phyloP scores from a whole-genome alignment of 2,113 vertebrate species.

The Rhagologus leucostigma region DNA sequence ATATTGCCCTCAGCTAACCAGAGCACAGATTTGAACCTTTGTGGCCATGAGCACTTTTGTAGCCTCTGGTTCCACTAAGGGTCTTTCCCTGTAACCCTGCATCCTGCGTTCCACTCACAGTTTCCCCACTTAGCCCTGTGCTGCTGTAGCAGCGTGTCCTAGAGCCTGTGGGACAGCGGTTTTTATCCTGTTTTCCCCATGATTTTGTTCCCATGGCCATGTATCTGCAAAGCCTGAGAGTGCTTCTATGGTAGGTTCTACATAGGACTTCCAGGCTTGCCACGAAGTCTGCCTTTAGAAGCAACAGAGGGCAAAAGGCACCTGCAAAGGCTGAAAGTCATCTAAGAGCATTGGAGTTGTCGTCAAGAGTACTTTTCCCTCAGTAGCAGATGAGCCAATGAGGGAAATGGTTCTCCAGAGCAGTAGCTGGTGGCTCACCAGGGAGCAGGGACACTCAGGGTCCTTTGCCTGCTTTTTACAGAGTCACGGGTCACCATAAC shows the following conservation, averaged over 20 bases:
- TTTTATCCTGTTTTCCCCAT: not conserved
- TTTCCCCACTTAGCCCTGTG: not conserved
- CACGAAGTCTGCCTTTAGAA: not conserved
- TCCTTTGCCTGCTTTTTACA: not conserved
- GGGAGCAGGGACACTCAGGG: not conserved
- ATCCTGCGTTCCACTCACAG: not conserved
- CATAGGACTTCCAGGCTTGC: not conserved
- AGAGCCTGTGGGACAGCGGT: not conserved
- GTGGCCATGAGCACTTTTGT: not conserved
- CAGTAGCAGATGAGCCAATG: not conserved
- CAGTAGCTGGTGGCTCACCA: not conserved
- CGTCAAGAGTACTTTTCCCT: not conserved
- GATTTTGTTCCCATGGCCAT: not conserved
- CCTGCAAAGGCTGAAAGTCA: not conserved
- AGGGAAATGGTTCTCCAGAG: not conserved
- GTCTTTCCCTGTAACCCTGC: not conserved
- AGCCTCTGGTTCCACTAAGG: not conserved
- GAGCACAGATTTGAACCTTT: not conserved
- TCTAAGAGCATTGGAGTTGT: not conserved
- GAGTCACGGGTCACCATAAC: not conserved
- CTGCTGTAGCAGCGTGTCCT: rapidly evolving
- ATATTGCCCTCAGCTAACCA: not conserved
- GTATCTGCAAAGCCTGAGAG: not conserved
- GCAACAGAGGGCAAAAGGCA: not conserved
- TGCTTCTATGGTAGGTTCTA: not conserved